Evolutionary conservation across 2,797 vertebrate species (phyloP), one percentile per base, ranked within the genome.

Genomic region (Peromyscus attwateri): DNA sequence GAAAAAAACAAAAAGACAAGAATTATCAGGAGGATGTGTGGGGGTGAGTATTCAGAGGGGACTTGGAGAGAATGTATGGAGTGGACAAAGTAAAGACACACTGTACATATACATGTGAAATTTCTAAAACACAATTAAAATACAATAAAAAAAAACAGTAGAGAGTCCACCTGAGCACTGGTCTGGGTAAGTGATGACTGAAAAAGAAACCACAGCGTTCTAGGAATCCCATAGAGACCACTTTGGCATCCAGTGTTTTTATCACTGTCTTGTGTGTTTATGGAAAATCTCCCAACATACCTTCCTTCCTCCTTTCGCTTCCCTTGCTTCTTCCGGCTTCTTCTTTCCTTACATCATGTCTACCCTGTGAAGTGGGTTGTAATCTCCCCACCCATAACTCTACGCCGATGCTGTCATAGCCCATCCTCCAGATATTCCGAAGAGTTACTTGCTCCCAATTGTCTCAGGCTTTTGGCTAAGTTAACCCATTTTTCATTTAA

Each of bases 271-370:
- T 55, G 12, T 0, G 16, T 6, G 16, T 6, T 91, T 76, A 52
- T 9, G 71, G 60, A 81, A 62, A 19, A 82, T 40, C 31, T 46
- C 12, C 16, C 1, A 0, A 25, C 55, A 0, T 31, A 4, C 5
- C 8, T 1, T 64, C 1, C 2, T 27, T 19, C 49, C 0, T 1
- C 19, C 14, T 19, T 8, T 7, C 37, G 4, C 17, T 21, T 27
- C 17, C 6, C 17, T 12, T 52, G 57, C 7, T 68, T 9, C 40
- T 29, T 29, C 29, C 49, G 25, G 13, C 1, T 7, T 76, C 21
- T 82, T 29, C 16, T 77, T 60, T 6, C 6, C 9, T 40, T 84
- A 17, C 21, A 55, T 43, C 43, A 10, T 70, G 46, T 25, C 29
- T n/a, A 40, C 12, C 0, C 37, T 34, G 40, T 77, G 34, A 27